phyloP scores from a whole-genome alignment of 64 coral and sea anemone genomes.

The Montipora sp. region DNA sequence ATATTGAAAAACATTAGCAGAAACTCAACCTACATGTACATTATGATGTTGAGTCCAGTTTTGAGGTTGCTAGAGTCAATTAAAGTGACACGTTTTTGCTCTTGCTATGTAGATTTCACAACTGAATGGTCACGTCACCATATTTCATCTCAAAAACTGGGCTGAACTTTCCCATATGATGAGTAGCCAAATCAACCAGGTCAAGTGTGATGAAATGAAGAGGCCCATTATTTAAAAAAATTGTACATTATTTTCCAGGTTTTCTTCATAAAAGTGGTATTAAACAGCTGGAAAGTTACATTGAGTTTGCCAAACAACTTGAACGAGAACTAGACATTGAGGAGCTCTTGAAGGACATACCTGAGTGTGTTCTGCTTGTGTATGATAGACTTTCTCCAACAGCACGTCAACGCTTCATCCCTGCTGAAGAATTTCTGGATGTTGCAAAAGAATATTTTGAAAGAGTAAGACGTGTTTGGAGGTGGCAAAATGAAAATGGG shows the following conservation, averaged over 20 bases:
- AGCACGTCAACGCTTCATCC: conserved; percentile 58
- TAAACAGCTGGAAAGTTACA: conserved; percentile 70
- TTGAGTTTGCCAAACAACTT: conserved; percentile 71
- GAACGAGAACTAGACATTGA: conserved; percentile 38
- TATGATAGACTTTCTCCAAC: conserved; percentile 52
- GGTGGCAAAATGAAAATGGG: conserved; percentile 77
- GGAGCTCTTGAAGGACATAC: conserved; percentile 66
- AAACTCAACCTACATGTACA: no score
- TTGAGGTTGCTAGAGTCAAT: no score
- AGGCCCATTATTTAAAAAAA: not conserved
- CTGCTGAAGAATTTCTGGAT: conserved; percentile 57
- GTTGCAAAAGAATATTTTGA: conserved; percentile 65
- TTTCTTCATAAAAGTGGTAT: conserved; percentile 76
- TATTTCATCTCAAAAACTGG: no score
- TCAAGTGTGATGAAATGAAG: no score
- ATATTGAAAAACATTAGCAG: no score
- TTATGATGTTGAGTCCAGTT: no score
- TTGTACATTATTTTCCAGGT: not conserved
- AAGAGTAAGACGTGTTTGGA: conserved; percentile 71
- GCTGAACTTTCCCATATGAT: no score
- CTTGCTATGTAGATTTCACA: no score
- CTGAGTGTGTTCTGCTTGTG: conserved; percentile 67
- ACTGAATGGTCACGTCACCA: no score
- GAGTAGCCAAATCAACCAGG: no score
- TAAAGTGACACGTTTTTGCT: no score